These are phyloP conservation scores for Sandelia bainsii DNA, from an alignment of 2,797 vertebrate species.

Conservation along the genomic window DNA sequence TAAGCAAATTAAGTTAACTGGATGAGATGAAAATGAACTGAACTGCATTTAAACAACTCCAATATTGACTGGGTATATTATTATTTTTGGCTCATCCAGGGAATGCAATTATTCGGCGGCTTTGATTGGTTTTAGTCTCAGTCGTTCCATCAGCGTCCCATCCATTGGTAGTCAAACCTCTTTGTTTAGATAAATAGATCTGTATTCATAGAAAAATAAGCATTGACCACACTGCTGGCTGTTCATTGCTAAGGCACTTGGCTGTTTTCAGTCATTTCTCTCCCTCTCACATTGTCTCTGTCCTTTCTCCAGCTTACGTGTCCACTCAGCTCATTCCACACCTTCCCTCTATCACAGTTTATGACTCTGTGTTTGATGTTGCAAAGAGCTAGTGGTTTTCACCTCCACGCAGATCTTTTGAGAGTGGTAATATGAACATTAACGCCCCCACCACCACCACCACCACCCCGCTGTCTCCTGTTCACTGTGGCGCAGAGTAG, in stretches of 20 bases:
- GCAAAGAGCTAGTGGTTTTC: conserved; percentile 60
- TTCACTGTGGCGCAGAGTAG: conserved; percentile 53
- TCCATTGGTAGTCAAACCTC: conserved; percentile 82
- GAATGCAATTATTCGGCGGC: conserved; percentile 72
- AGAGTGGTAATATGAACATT: conserved; percentile 61
- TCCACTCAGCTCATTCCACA: conserved; percentile 41
- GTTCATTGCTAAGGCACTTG: conserved; percentile 88
- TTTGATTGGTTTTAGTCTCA: conserved; percentile 74
- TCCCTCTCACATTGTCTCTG: conserved; percentile 44
- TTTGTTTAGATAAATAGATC: conserved; percentile 90
- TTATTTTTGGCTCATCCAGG: conserved; percentile 82
- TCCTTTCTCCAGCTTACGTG: conserved; percentile 31
- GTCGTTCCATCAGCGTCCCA: conserved; percentile 70
- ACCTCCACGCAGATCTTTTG: conserved; percentile 55
- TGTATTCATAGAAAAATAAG: conserved; percentile 90
- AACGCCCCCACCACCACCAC: conserved; percentile 35
- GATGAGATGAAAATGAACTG: conserved; percentile 75
- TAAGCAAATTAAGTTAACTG: conserved; percentile 74
- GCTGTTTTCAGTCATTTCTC: conserved; percentile 67
- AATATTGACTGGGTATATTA: conserved; percentile 67
- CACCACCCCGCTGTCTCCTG: conserved; percentile 30
- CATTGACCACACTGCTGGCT: conserved; percentile 88
- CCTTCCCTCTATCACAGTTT: conserved; percentile 49
- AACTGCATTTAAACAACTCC: conserved; percentile 79
- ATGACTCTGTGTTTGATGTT: conserved; percentile 67